These are phyloP conservation scores for Limnodromus scolopaceus DNA, from an alignment of 2,797 vertebrate genomes.

Conservation along the genomic window DNA sequence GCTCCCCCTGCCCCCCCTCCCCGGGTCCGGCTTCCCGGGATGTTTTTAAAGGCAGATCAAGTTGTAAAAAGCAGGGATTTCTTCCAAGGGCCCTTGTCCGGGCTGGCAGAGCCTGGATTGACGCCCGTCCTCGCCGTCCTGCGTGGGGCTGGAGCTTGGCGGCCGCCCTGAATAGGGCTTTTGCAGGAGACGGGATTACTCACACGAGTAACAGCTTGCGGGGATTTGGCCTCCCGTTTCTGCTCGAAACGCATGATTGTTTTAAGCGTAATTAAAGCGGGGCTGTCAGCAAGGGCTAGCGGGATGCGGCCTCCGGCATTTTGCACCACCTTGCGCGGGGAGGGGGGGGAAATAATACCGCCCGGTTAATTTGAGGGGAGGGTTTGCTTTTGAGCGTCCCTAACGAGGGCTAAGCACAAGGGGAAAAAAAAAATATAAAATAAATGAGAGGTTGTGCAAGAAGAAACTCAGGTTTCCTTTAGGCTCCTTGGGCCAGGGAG, in stretches of 20 bases:
- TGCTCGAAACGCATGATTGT: background rate
- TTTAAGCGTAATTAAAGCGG: background rate
- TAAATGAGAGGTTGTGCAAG: background rate
- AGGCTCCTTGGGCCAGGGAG: background rate
- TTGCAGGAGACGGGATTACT: conserved; percentile 50
- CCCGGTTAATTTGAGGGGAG: background rate
- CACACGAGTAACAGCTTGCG: conserved; percentile 46
- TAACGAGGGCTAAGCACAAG: background rate
- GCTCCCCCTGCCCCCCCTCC: background rate
- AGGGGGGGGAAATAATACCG: background rate
- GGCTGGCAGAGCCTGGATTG: conserved; percentile 18
- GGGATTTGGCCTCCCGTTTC: conserved; percentile 39
- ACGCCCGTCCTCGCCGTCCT: background rate
- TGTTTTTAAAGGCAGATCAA: conserved; percentile 52
- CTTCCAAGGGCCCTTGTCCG: conserved; percentile 30
- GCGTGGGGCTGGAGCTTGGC: conserved; percentile 35
- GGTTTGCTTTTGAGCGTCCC: background rate
- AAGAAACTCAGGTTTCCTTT: conserved; percentile 22
- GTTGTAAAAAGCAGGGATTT: conserved; percentile 53
- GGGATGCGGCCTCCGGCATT: background rate
- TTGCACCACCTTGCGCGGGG: background rate
- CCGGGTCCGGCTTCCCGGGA: background rate
- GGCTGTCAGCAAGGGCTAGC: background rate
- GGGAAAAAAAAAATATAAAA: background rate
- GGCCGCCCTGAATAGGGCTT: conserved; percentile 51